Evolutionary conservation across 1,140 invertebrate genomes (phyloP), one percentile per base, ranked within the genome.

Genomic region (Cyrtorhinus lividipennis): DNA sequence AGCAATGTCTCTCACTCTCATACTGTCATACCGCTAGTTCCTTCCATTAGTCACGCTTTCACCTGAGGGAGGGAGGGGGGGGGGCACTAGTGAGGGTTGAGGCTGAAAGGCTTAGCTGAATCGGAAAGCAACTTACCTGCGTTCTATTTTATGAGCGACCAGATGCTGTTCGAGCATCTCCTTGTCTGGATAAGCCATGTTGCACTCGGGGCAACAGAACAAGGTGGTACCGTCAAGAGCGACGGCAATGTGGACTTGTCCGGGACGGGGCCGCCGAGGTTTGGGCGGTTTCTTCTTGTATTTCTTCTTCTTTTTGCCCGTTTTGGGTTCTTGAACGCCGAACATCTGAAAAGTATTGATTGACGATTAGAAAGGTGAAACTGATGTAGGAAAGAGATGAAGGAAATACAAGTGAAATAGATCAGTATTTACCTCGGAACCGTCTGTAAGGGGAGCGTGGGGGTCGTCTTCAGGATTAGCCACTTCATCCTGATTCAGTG

Each of bases 191-290:
- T 90, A 89, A 23, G 87, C 85, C 83, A 90, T 84, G 71, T 92
- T 86, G 69, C 88, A 90, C 69, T 90, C 87, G 2, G 88, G 87
- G 70, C 88, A 90, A 71, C 88, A 88, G 69, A 88, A 90, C 0
- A 91, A 71, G 0, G 87, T 87, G 24, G 86, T 87, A 1, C 88
- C 88, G 68, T 90, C 88, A 22, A 90, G 72, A 0, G 87, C 87
- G 1, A 87, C 89, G 0, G 86, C 87, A 18, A 91, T 74, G 46
- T 86, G 78, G 65, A 89, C 88, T 74, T 90, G 87, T 12, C 87
- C 87, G 22, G 69, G 64, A 20, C 70, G 64, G 58, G 68, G 67
- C 60, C 68, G 65, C 65, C 67, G 65, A 44, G 83, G 83, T 67
- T 84, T 85, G 0, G 83, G 79, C n/a, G 83, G 80, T 70, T 87